Evolutionary conservation across 1,140 invertebrate species (phyloP).

Genomic region (Episyrphus balteatus): DNA sequence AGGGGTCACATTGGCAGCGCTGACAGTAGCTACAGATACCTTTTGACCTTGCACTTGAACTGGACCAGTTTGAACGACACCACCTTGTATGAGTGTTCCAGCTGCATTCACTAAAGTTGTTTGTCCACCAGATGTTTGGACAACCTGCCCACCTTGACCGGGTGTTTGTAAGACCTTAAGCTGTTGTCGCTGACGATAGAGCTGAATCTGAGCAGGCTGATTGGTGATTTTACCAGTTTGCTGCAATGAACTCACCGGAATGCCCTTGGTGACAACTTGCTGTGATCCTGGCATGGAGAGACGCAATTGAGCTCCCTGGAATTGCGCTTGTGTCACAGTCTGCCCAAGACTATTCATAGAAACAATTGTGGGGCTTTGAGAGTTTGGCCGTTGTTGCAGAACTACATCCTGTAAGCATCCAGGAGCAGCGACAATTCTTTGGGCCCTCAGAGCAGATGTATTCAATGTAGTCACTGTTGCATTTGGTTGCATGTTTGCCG

Average conservation of each 20-base stretch:
- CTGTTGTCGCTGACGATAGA: constrained; percentile 41
- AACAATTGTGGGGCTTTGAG: constrained; percentile 38
- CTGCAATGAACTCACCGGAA: constrained; percentile 33
- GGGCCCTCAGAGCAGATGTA: constrained; percentile 35
- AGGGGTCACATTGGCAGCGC: constrained; percentile 10
- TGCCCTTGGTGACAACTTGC: constrained; percentile 34
- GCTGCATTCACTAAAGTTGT: constrained; percentile 12
- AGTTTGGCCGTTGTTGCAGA: constrained; percentile 23
- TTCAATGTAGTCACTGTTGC: constrained; percentile 35
- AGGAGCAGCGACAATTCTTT: constrained; percentile 39
- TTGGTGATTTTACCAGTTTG: constrained; percentile 37
- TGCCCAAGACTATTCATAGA: constrained; percentile 29
- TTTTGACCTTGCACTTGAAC: constrained; percentile 33
- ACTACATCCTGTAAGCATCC: constrained; percentile 31
- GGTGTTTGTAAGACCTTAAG: constrained; percentile 31
- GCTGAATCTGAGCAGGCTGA: constrained; percentile 35
- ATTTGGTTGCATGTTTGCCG: constrained; percentile 30
- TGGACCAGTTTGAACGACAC: constrained; percentile 19
- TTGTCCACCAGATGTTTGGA: constrained; percentile 25
- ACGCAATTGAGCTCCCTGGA: constrained; percentile 40
- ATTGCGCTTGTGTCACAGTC: constrained; percentile 35
- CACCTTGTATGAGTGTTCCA: constrained; percentile 25
- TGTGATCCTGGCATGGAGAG: constrained; percentile 37
- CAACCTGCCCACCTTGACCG: constrained; percentile 13
- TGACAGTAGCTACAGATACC: constrained; percentile 31